These are phyloP conservation scores for Zalophus californianus DNA, from an alignment of 2,797 vertebrate species.

Conservation along the genomic window DNA sequence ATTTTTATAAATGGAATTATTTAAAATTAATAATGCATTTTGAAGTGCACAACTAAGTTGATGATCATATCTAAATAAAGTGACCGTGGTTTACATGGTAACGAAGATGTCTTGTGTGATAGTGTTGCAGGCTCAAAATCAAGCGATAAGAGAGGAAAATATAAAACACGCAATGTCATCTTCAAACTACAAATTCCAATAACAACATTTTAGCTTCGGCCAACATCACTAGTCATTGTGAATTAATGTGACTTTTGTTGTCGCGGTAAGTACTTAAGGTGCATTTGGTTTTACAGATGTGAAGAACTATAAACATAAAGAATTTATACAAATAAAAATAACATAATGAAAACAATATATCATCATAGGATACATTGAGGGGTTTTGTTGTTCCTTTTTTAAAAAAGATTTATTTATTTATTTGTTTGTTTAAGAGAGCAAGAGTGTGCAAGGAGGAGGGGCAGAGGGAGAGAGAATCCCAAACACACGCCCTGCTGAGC, in stretches of 20 bases:
- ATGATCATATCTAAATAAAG: background rate
- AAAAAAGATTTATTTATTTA: no score
- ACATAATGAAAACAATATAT: background rate
- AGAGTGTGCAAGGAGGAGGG: no score
- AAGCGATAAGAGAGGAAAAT: background rate
- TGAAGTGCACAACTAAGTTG: background rate
- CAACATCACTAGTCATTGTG: background rate
- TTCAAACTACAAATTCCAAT: background rate
- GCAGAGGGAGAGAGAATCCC: no score
- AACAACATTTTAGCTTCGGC: background rate
- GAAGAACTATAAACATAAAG: background rate
- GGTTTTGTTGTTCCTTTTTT: no score
- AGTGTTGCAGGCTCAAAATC: background rate
- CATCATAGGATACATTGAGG: background rate
- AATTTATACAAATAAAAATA: background rate
- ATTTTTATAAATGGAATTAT: background rate
- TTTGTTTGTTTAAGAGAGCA: no score
- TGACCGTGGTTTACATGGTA: background rate
- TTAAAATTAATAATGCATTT: background rate
- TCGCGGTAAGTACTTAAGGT: background rate
- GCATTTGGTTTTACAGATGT: background rate
- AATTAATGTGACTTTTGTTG: background rate
- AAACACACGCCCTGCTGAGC: no score
- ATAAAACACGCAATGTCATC: background rate
- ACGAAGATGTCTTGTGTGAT: background rate